A percentile compares a stretch with the other conserved stretches of the same genome.
These are phyloP conservation scores for Drosophila serrata DNA, from an alignment of 1,140 invertebrate genomes.

Conservation along the genomic window DNA sequence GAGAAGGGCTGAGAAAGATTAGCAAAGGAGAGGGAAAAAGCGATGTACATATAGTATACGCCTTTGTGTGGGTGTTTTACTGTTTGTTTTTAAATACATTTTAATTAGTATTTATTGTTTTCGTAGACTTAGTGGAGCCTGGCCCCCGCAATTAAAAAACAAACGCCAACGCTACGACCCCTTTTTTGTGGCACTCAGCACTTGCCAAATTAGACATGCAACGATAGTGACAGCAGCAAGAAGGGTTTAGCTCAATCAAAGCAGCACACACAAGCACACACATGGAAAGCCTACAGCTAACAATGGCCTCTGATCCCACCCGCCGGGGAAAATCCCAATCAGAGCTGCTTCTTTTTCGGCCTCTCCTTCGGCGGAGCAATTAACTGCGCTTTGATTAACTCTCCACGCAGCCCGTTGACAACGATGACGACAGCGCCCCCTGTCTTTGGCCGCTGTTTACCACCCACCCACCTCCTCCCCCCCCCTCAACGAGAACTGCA, in stretches of 20 bases:
- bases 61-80: conserved; percentile 5
- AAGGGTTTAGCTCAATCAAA: conserved; percentile 75
- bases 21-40: neutral
- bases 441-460: neutral
- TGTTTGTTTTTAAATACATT: conserved; percentile 79
- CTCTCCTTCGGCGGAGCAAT: conserved; percentile 76
- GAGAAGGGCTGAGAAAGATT: neutral
- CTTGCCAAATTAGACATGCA: conserved; percentile 82
- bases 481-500: neutral
- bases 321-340: conserved; percentile 49
- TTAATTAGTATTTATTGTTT: conserved; percentile 82
- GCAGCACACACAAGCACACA: conserved; percentile 22
- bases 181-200: conserved; percentile 51
- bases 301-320: conserved; percentile 2
- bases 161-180: neutral
- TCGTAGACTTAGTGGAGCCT: conserved; percentile 44
- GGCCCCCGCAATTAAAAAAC: conserved; percentile 3
- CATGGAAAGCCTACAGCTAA: neutral
- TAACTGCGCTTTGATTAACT: conserved; percentile 83
- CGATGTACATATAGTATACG: neutral
- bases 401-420: conserved; percentile 72
- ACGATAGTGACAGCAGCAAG: conserved; percentile 44
- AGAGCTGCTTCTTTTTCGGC: conserved; percentile 66
- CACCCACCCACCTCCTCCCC: neutral
- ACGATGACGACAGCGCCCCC: conserved; percentile 71